A percentile compares a stretch with the other conserved stretches of the same genome.
Evolutionary conservation across 2,888 invertebrate genomes (phyloP).

Genomic region (Julus scandinavius): DNA sequence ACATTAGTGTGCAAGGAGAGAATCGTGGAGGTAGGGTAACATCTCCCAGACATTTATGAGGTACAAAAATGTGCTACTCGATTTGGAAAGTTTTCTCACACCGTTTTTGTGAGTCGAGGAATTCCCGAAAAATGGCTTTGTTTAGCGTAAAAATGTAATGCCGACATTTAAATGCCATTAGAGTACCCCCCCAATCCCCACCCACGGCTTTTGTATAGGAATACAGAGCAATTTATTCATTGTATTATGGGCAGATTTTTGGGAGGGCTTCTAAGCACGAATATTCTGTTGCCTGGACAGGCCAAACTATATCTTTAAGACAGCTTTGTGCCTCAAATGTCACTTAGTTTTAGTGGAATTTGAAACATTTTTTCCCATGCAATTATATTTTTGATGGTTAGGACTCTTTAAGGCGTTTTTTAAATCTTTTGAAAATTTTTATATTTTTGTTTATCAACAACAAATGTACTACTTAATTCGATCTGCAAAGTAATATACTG

Average conservation of each 20-base stretch:
- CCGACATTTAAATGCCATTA: neutral
- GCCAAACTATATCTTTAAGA: neutral
- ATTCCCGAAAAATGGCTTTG: neutral
- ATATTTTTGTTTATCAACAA: too few relatives aligned
- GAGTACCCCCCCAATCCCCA: too few relatives aligned
- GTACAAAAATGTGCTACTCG: constrained; percentile 1
- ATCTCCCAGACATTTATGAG: neutral
- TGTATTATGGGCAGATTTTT: neutral
- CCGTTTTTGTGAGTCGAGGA: neutral
- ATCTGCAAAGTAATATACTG: too few relatives aligned
- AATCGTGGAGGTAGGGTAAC: neutral
- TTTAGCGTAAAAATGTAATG: neutral
- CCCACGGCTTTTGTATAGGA: neutral
- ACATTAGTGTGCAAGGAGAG: neutral
- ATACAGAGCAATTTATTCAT: neutral
- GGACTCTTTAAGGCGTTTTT: too few relatives aligned
- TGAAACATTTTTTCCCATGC: too few relatives aligned
- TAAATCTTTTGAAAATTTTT: too few relatives aligned
- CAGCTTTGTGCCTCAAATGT: neutral
- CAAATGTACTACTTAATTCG: too few relatives aligned
- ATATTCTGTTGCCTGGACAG: neutral
- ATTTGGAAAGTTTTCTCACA: neutral
- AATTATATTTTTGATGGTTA: too few relatives aligned
- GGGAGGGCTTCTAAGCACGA: neutral
- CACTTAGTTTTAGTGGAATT: too few relatives aligned